Base-by-base conservation (phyloP, 2,888 invertebrate genomes). In the Agrochola lychnidis region DNA sequence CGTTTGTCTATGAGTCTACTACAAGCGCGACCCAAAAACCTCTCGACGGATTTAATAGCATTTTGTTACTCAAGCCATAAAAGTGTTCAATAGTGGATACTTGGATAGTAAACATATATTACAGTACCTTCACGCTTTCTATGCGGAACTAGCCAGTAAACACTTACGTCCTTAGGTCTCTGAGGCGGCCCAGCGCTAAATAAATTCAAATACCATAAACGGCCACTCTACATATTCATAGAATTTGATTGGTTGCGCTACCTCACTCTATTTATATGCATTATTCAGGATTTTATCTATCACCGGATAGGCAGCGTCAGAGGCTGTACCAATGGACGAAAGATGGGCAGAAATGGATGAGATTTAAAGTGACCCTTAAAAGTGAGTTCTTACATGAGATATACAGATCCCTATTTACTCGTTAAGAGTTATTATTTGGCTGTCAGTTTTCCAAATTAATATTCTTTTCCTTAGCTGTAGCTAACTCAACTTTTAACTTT, bases 241-340 rank as follows among this genome's bases (percentile, higher is more conserved):
- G 70, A 83, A 80, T 77, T 86, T 83, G 76, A 84, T 86, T 84
- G 77, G 84, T 70, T 83, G 62, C 42, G 53, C 86, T 83, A 83
- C 68, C 73, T 83, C 80, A 74, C 51, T 67, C 61, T 75, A 70
- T 86, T 76, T 83, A 51, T 86, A 86, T 86, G 86, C 80, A 84
- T 86, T 83, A 84, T 86, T 83, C 86, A 86, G 72, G 66, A 86
- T 83, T 72, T 83, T 84, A 83, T 79, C 83, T 77, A 79, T 74
- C 63, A 64, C 69, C 51, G 70, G 86, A 74, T 78, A 83, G 71
- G 72, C 73, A 68, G 85, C 70, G 76, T 71, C 68, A 61, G 71
- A 84, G 68, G 36, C 59, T 74, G 75, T 68, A 57, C 70, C 48
- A 36, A 63, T 30, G 25, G 64, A 25, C 40, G 61, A 48, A 40